A percentile compares a stretch with the other conserved stretches of the same genome.
Evolutionary conservation across 1,140 invertebrate species (phyloP).

Genomic region (Calephelis virginiensis): DNA sequence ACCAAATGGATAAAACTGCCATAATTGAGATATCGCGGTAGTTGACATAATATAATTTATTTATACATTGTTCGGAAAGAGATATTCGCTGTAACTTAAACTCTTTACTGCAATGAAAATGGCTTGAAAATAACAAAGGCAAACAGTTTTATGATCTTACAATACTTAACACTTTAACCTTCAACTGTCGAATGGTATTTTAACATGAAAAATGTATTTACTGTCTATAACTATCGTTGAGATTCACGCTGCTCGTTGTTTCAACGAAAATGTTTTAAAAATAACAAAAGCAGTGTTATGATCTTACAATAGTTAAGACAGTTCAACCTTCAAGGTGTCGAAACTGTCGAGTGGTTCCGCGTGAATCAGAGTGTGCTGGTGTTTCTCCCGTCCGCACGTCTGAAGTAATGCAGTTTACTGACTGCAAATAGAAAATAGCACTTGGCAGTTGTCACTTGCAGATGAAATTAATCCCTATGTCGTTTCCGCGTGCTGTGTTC

Average conservation of each 20-base stretch:
- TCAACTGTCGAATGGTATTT: not conserved
- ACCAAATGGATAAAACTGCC: too few species aligned
- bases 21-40: too few species aligned
- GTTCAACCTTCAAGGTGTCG: conserved; percentile 13
- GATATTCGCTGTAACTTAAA: too few species aligned
- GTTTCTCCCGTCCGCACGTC: conserved; percentile 9
- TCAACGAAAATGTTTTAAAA: conserved; percentile 10
- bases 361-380: conserved; percentile 14
- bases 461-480: conserved; percentile 6
- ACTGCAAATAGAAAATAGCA: not conserved
- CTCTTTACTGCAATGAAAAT: not conserved
- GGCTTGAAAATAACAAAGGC: conserved; percentile 15
- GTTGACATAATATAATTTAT: too few species aligned
- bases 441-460: conserved; percentile 7
- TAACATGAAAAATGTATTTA: too few species aligned
- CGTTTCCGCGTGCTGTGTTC: not conserved
- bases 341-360: conserved; percentile 10
- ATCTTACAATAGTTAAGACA: conserved; percentile 15
- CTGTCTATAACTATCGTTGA: too few species aligned
- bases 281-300: conserved; percentile 13
- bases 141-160: conserved; percentile 8
- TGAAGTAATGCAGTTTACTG: conserved; percentile 2
- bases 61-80: too few species aligned
- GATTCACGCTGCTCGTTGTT: not conserved
- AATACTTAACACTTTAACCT: conserved; percentile 9